Percentiles rank a stretch among this genome's conserved stretches.
phyloP scores from a whole-genome alignment of 2,113 vertebrate species.

The Sinocyclocheilus anshuiensis region DNA sequence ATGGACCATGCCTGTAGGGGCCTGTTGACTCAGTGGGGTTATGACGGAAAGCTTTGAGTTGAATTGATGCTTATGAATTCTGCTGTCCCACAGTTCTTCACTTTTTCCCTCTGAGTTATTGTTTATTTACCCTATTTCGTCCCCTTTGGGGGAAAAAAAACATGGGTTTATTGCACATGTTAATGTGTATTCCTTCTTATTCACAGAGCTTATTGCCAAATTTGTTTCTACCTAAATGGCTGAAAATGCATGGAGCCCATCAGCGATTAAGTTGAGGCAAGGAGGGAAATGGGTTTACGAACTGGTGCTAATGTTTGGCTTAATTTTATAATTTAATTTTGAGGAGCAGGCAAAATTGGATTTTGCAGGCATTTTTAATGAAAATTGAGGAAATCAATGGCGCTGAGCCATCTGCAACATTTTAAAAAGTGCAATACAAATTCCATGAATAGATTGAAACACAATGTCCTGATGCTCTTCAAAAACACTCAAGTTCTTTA shows the following conservation, averaged over 20 bases:
- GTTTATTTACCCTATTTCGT: conserved; percentile 43
- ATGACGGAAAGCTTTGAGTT: conserved; percentile 67
- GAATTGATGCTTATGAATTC: conserved; percentile 69
- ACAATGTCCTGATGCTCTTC: conserved; percentile 1
- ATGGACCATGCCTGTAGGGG: conserved; percentile 57
- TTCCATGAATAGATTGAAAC: conserved; percentile 19
- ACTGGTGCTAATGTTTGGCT: conserved; percentile 63
- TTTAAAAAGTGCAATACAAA: conserved; percentile 39
- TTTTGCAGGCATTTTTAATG: conserved; percentile 63
- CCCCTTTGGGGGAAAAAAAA: not conserved
- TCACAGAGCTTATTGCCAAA: conserved; percentile 64
- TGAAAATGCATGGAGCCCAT: conserved; percentile 64
- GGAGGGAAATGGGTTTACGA: conserved; percentile 59
- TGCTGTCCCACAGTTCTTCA: conserved; percentile 47
- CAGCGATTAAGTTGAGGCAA: conserved; percentile 67
- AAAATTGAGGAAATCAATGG: conserved; percentile 67
- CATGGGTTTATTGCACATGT: not conserved
- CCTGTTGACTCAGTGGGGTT: conserved; percentile 55
- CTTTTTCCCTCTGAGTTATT: conserved; percentile 48
- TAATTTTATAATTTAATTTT: conserved; percentile 72
- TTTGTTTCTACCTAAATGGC: conserved; percentile 64
- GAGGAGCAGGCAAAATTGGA: conserved; percentile 67
- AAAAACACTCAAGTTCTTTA: conserved; percentile 26
- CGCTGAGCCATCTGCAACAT: conserved; percentile 56
- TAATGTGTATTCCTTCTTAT: conserved; percentile 24